phyloP scores from a whole-genome alignment of 2,113 vertebrate species.

The Phyllostomus discolor region DNA sequence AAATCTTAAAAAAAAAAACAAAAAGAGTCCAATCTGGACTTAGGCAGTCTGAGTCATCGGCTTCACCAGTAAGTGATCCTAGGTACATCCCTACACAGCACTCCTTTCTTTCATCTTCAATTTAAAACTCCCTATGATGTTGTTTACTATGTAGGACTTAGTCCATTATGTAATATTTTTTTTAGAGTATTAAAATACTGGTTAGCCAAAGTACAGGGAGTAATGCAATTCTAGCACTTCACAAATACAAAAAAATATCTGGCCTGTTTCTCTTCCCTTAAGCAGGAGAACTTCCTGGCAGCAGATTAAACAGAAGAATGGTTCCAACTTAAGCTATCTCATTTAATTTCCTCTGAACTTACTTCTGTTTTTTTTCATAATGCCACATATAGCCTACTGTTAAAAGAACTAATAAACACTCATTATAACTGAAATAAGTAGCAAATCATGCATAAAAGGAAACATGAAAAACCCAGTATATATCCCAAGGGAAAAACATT shows the following conservation, averaged over 20 bases:
- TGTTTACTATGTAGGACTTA: slow-evolving; percentile 8
- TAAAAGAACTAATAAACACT: slow-evolving; percentile 29
- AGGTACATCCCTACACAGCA: background rate
- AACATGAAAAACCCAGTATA: slow-evolving; percentile 9
- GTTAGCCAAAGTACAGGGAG: background rate
- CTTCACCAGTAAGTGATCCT: background rate
- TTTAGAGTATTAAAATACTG: slow-evolving; percentile 8
- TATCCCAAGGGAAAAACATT: background rate
- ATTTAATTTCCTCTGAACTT: slow-evolving; percentile 36
- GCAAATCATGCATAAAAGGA: background rate
- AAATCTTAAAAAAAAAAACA: too few species aligned
- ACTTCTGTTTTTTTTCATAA: slow-evolving; percentile 20
- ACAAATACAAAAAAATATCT: slow-evolving; percentile 1
- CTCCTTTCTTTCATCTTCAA: background rate
- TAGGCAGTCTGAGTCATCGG: background rate
- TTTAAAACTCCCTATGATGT: background rate
- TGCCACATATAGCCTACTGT: background rate
- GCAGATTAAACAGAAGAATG: slow-evolving; percentile 34
- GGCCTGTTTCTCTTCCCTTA: background rate
- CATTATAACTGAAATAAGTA: slow-evolving; percentile 26
- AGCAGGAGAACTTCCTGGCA: slow-evolving; percentile 16
- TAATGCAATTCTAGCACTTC: background rate
- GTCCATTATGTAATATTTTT: background rate
- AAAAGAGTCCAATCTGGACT: background rate
- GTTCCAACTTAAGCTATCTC: slow-evolving; percentile 32